A percentile compares a stretch with the other conserved stretches of the same genome.
Conservation (phyloP, 53 echinoderm and acorn worm species). For the Paracentrotus lividus region DNA sequence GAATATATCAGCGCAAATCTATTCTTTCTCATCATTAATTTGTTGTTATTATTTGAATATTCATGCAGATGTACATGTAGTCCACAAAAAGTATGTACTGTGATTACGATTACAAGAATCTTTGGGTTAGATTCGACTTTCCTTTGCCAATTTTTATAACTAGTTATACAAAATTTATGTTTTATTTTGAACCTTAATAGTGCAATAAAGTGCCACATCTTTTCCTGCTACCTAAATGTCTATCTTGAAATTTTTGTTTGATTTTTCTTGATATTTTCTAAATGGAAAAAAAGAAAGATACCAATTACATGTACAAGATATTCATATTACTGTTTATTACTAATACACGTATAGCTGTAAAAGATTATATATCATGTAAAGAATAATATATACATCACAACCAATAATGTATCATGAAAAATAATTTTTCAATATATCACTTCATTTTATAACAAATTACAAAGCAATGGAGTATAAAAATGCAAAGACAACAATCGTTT, state of each 20-base stretch:
- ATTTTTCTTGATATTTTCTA: neutral
- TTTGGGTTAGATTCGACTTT: neutral
- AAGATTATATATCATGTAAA: neutral
- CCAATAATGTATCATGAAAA: no score
- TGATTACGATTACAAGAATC: neutral
- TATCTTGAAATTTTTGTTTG: neutral
- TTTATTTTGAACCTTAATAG: neutral
- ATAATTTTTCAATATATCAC: no score
- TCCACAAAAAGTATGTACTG: no score
- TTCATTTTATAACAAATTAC: no score
- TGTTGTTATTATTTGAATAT: neutral
- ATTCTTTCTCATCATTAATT: no score
- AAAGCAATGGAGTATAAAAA: no score
- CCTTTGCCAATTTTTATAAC: neutral
- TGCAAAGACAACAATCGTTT: no score
- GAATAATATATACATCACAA: neutral
- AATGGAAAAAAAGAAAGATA: neutral
- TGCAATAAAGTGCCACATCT: slow-evolving; percentile 14
- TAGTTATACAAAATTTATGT: neutral
- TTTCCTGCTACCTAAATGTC: neutral
- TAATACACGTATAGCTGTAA: neutral
- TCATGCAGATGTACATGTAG: neutral
- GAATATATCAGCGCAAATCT: no score
- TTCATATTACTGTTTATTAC: neutral
- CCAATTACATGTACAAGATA: neutral